These are phyloP conservation scores for Isoperla grammatica DNA, from an alignment of 2,888 invertebrate genomes.

Conservation along the genomic window DNA sequence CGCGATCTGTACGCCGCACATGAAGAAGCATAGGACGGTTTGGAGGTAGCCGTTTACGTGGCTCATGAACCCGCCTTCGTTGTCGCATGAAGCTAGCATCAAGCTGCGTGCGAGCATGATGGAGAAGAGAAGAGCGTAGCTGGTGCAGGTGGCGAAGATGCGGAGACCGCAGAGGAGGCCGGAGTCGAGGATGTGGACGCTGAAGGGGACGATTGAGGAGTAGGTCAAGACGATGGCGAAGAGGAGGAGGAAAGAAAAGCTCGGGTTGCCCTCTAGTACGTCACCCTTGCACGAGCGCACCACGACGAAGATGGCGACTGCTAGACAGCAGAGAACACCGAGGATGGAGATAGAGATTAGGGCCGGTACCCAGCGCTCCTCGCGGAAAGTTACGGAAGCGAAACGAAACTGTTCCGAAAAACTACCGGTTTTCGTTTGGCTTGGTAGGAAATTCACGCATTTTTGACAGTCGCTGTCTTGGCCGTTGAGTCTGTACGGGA, in stretches of 20 bases:
- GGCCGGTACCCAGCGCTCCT: conserved; percentile 54
- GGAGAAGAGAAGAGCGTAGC: conserved; percentile 58
- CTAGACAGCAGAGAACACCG: conserved; percentile 58
- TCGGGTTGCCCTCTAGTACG: conserved; percentile 63
- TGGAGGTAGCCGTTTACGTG: conserved; percentile 64
- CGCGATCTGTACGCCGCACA: conserved; percentile 47
- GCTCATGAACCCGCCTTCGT: conserved; percentile 60
- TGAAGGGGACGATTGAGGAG: conserved; percentile 44
- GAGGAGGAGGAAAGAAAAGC: conserved; percentile 44
- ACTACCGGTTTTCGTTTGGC: too few species aligned
- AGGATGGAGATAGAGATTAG: conserved; percentile 60
- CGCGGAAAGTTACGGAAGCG: neutral
- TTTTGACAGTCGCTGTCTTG: too few species aligned
- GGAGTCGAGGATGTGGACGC: conserved; percentile 35
- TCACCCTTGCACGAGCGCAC: conserved; percentile 58
- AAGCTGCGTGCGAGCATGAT: conserved; percentile 58
- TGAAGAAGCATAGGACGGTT: conserved; percentile 45
- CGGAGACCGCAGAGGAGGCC: conserved; percentile 50
- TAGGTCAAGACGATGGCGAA: conserved; percentile 44
- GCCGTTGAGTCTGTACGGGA: too few species aligned
- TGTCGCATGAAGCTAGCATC: conserved; percentile 58
- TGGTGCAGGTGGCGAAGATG: conserved; percentile 53
- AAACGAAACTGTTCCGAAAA: neutral
- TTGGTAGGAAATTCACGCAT: too few species aligned
- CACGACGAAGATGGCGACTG: conserved; percentile 59